Evolutionary conservation across 2,113 vertebrate species (phyloP), one percentile per base, ranked within the genome.

Genomic region (Lagenorhynchus albirostris): DNA sequence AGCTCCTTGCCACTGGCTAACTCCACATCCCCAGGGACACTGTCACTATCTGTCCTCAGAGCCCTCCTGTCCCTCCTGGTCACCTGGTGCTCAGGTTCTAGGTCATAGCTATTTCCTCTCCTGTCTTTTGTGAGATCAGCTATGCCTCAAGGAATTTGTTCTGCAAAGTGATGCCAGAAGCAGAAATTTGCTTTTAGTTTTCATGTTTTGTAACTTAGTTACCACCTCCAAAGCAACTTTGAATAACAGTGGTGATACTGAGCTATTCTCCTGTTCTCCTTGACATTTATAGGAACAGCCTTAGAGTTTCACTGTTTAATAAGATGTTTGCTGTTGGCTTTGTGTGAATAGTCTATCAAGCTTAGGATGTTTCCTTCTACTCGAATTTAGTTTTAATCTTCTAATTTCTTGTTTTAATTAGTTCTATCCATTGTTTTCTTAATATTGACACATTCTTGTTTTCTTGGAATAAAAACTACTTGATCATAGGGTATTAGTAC

Each of bases 391-490:
- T 81, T 62, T 33, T 74, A 74, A 80, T 68, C 20, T 38, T 89
- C 74, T 44, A n/a, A 17, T 86, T 86, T 76, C 41, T 68, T 62
- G 58, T 90, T 87, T 82, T 93, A 71, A 65, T n/a, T 8, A 14
- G 53, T 87, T 89, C 13, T 67, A 15, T 74, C 65, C 17, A 33
- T 25, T 84, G 11, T 58, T 82, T 38, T n/a, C 41, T 76, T 80
- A 7, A 38, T 74, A 62, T 12, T 18, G 58, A 36, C 20, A 41
- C 31, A 23, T 92, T 8, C 25, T 94, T 82, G 13, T 58, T 77
- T 96, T 65, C 41, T 50, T 58, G 60, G n/a, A 70, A 58, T 92
- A 76, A 96, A 89, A 81, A 36, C 36, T 25, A 81, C 29, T 73
- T 86, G 81, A 91, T 68, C 87, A 92, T 15, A 55, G 65, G 8